These are phyloP conservation scores for Leptothorax acervorum DNA, from an alignment of 2,888 invertebrate genomes.

Conservation along the genomic window DNA sequence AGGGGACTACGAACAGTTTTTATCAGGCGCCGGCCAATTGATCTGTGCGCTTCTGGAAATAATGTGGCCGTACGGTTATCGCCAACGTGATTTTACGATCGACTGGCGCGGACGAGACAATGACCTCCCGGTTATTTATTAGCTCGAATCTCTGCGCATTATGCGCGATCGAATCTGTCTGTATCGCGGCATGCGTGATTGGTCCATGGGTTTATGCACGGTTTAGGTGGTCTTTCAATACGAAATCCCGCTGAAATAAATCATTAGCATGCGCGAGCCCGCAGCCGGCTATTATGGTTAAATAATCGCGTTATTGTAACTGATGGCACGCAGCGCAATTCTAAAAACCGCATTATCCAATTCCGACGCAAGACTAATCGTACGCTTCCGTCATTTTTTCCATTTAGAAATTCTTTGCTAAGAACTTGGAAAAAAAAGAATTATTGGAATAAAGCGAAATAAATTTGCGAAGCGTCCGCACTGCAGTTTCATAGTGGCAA, in stretches of 20 bases:
- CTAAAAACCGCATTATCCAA: constrained; percentile 36
- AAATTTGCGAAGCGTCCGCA: neutral
- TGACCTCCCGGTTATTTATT: constrained; percentile 80
- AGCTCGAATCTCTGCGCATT: constrained; percentile 76
- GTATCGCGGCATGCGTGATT: constrained; percentile 45
- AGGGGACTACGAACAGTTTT: constrained; percentile 12
- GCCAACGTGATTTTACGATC: constrained; percentile 70
- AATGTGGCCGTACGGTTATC: constrained; percentile 72
- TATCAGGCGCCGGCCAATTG: constrained; percentile 29
- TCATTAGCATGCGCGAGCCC: constrained; percentile 46
- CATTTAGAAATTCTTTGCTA: neutral
- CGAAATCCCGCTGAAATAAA: constrained; percentile 44
- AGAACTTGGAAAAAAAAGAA: neutral
- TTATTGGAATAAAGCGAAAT: neutral
- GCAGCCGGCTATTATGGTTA: constrained; percentile 44
- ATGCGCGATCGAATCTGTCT: constrained; percentile 72
- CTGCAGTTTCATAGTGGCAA: neutral
- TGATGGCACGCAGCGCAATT: neutral
- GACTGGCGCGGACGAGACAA: constrained; percentile 75
- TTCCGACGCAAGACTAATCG: neutral
- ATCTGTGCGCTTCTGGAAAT: constrained; percentile 70
- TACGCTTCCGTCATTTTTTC: neutral
- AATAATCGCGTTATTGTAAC: constrained; percentile 46
- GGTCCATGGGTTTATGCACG: constrained; percentile 59
- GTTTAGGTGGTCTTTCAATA: constrained; percentile 56